Conservation (phyloP, 1,140 invertebrate genomes). For the Aphelinus atriplicis region DNA sequence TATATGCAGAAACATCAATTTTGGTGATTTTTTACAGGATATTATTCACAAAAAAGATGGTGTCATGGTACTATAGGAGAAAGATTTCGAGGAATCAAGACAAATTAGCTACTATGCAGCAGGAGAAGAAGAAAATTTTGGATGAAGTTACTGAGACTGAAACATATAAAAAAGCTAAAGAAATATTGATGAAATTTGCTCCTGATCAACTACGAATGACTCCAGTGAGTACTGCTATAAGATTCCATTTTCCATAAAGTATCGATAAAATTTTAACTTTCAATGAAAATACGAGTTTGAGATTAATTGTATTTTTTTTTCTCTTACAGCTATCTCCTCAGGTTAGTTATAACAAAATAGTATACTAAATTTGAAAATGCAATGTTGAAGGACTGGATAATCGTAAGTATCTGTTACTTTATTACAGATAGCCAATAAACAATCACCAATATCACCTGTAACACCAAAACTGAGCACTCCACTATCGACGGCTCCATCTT, state of each 20-base stretch:
- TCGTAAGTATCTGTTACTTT: not conserved
- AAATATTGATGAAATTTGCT: conserved; percentile 90
- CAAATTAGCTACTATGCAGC: conserved; percentile 77
- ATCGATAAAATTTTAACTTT: no score
- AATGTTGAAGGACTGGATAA: not conserved
- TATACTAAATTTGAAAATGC: not conserved
- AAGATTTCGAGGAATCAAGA: conserved; percentile 83
- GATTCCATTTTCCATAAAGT: conserved; percentile 3
- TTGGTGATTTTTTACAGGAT: conserved; percentile 72
- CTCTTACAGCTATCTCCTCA: conserved; percentile 51
- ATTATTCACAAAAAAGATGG: conserved; percentile 77
- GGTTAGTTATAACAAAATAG: conserved; percentile 39
- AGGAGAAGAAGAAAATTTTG: conserved; percentile 88
- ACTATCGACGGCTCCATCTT: conserved; percentile 38
- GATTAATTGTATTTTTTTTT: conserved; percentile 30
- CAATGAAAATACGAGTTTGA: not conserved
- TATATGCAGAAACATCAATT: not conserved
- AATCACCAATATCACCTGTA: conserved; percentile 35
- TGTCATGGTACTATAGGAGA: conserved; percentile 89
- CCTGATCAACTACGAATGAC: conserved; percentile 70
- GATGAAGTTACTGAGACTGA: conserved; percentile 97
- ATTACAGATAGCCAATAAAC: conserved; percentile 46
- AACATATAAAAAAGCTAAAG: conserved; percentile 95
- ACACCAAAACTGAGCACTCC: conserved; percentile 55
- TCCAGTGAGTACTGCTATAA: conserved; percentile 47